phyloP scores from a whole-genome alignment of 2,113 vertebrate genomes.

The Guaruba guarouba region DNA sequence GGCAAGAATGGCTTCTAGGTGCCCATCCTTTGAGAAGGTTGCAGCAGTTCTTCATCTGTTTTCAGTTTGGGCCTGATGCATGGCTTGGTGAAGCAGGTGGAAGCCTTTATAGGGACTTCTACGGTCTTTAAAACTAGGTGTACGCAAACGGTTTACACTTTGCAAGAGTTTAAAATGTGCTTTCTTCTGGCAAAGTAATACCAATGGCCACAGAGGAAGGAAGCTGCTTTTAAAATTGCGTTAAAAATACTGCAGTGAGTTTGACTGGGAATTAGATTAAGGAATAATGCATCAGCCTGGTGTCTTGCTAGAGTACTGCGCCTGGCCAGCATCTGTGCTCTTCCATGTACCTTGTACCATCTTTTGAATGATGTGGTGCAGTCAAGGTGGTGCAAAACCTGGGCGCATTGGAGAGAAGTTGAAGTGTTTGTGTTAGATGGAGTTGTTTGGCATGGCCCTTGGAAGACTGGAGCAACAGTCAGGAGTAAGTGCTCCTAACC shows the following conservation, averaged over 20 bases:
- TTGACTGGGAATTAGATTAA: not conserved
- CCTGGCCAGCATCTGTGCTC: not conserved
- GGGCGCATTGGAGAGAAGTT: accelerated
- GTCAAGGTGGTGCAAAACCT: not conserved
- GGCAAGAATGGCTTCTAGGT: accelerated
- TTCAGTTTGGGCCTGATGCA: not conserved
- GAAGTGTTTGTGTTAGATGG: not conserved
- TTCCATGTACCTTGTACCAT: no score
- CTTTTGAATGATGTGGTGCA: accelerated
- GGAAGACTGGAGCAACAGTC: not conserved
- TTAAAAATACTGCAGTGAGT: not conserved
- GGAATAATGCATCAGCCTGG: not conserved
- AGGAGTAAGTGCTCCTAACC: not conserved
- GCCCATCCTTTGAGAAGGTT: not conserved
- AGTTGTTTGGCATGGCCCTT: not conserved
- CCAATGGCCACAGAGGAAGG: not conserved
- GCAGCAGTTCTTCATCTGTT: not conserved
- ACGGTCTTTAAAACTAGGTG: not conserved
- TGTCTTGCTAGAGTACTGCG: not conserved
- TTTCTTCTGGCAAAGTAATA: not conserved
- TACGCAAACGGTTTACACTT: not conserved
- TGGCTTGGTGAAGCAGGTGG: not conserved
- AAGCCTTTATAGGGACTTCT: not conserved
- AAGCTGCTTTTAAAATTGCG: not conserved
- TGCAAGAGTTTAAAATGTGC: accelerated